These are phyloP conservation scores for Phrynocephalus vlangalii DNA, from an alignment of 2,797 vertebrate species.

Conservation along the genomic window DNA sequence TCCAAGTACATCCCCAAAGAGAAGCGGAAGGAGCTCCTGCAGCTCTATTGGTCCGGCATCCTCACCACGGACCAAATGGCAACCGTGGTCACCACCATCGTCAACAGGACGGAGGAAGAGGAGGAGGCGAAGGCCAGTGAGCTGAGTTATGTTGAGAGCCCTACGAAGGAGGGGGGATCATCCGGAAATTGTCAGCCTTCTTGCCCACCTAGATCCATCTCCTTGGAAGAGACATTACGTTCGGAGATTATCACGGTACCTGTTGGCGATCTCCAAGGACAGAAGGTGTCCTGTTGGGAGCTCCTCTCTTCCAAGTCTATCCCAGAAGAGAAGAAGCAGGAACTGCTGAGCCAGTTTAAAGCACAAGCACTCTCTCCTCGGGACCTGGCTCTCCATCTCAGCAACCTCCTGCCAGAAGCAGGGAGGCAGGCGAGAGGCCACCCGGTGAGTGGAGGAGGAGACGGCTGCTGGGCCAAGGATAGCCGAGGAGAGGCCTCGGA, in stretches of 20 bases:
- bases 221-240: slow-evolving; percentile 74
- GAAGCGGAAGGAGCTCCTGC: slow-evolving; percentile 33
- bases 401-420: neutral
- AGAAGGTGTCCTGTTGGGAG: slow-evolving; percentile 85
- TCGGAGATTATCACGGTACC: slow-evolving; percentile 80
- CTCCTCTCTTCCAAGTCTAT: slow-evolving; percentile 84
- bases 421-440: neutral
- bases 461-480: fast-evolving
- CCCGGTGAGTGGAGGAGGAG: slow-evolving; percentile 65
- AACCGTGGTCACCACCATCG: slow-evolving; percentile 66
- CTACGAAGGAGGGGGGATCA: slow-evolving; percentile 59
- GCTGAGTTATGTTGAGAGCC: neutral
- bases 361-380: slow-evolving; percentile 71
- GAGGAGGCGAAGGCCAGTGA: neutral
- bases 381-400: slow-evolving; percentile 48
- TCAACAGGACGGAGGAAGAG: slow-evolving; percentile 52
- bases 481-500: fast-evolving
- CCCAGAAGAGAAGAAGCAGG: slow-evolving; percentile 73
- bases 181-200: slow-evolving; percentile 76
- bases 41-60: slow-evolving; percentile 58
- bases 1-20: slow-evolving; percentile 41
- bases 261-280: slow-evolving; percentile 74
- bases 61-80: slow-evolving; percentile 80
- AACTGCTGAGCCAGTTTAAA: slow-evolving; percentile 72
- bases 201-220: slow-evolving; percentile 56